Percentiles rank a stretch among this genome's conserved stretches.
Evolutionary conservation across 2,113 vertebrate species (phyloP).

Genomic region (Poicephalus meyeri): DNA sequence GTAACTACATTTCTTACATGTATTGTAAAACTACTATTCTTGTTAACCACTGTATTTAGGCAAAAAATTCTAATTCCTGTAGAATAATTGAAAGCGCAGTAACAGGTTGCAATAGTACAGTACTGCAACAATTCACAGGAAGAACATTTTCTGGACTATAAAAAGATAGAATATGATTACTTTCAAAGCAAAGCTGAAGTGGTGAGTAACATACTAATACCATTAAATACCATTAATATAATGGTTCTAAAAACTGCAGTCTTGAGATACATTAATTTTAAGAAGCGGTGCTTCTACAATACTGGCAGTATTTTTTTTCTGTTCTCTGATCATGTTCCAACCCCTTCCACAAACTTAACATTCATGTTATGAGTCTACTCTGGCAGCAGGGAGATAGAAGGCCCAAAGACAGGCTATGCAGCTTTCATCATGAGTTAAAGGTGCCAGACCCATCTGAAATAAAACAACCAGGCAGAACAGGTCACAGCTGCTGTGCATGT

Average conservation of each 20-base stretch:
- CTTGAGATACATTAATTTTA: neutral
- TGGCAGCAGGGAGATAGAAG: neutral
- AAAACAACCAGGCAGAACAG: neutral
- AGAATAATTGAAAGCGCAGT: neutral
- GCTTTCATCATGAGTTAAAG: neutral
- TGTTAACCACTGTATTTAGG: neutral
- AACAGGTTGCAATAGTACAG: neutral
- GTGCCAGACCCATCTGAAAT: neutral
- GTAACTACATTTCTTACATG: neutral
- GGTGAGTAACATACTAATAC: neutral
- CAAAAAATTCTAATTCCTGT: neutral
- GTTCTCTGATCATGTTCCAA: neutral
- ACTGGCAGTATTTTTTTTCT: neutral
- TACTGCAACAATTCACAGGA: neutral
- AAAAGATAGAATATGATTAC: neutral
- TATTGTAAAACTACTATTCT: neutral
- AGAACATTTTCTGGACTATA: neutral
- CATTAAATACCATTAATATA: neutral
- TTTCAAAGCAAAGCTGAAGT: neutral
- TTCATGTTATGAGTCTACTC: fast-evolving
- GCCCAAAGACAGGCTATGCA: neutral
- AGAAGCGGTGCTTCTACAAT: neutral
- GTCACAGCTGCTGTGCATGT: neutral
- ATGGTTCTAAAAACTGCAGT: neutral
- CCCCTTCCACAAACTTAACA: neutral